These are phyloP conservation scores for Tetranychus truncatus DNA, from an alignment of 2,888 invertebrate genomes.

Conservation along the genomic window DNA sequence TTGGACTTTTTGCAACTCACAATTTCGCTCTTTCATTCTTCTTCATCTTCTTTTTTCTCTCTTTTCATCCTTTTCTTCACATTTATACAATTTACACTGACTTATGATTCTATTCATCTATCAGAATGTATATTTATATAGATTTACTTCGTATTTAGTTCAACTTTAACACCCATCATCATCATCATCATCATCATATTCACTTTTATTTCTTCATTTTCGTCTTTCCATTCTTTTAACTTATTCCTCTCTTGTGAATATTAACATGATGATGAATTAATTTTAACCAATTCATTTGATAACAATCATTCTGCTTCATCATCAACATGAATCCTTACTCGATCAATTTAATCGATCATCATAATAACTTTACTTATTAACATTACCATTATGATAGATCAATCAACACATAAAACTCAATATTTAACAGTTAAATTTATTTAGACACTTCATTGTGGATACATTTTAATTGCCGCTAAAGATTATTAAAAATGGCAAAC, in stretches of 20 bases:
- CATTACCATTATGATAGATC: not conserved
- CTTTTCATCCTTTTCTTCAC: not conserved
- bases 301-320: not conserved
- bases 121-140: not conserved
- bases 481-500: too few relatives aligned
- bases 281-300: conserved; percentile 1
- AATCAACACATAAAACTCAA: not conserved
- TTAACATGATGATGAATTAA: conserved; percentile 1
- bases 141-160: not conserved
- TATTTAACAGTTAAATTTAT: too few relatives aligned
- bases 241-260: not conserved
- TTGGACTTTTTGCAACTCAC: not conserved
- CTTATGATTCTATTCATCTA: not conserved
- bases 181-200: not conserved
- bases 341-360: not conserved
- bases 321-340: not conserved
- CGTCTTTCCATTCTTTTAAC: not conserved
- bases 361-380: not conserved
- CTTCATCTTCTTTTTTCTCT: not conserved
- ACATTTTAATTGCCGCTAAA: too few relatives aligned
- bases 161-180: not conserved
- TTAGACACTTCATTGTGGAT: too few relatives aligned
- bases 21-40: not conserved
- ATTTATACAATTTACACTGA: not conserved
- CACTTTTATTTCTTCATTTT: not conserved